Conservation (phyloP, 2,797 vertebrate species). For the Labeo calbasu region DNA sequence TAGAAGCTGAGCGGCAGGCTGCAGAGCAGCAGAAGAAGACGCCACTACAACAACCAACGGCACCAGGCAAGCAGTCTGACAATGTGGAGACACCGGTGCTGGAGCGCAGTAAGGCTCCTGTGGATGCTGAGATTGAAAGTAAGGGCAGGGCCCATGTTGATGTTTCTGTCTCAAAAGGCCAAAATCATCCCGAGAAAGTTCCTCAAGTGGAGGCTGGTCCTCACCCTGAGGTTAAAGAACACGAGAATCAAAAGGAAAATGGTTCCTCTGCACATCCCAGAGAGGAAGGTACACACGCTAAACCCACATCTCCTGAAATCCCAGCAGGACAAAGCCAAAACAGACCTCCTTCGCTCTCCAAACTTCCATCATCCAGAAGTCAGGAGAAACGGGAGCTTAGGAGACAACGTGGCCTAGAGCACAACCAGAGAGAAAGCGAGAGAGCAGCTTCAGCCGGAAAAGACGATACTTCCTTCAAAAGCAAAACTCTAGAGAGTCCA, state of each 20-base stretch:
- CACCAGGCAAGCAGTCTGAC: slow-evolving; percentile 37
- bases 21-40: slow-evolving; percentile 30
- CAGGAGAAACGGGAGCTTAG: slow-evolving; percentile 92
- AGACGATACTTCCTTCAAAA: slow-evolving; percentile 65
- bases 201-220: slow-evolving; percentile 71
- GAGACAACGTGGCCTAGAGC: slow-evolving; percentile 89
- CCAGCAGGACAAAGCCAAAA: slow-evolving; percentile 54
- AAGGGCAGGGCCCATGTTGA: slow-evolving; percentile 17
- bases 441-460: slow-evolving; percentile 74
- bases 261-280: slow-evolving; percentile 33
- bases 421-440: slow-evolving; percentile 89
- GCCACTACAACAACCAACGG: slow-evolving; percentile 27
- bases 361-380: slow-evolving; percentile 70
- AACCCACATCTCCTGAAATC: neutral
- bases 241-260: slow-evolving; percentile 24
- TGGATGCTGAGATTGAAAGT: slow-evolving; percentile 57
- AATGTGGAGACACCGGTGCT: slow-evolving; percentile 21
- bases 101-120: neutral
- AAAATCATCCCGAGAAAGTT: slow-evolving; percentile 55
- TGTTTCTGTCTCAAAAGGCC: neutral
- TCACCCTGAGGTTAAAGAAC: slow-evolving; percentile 57
- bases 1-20: slow-evolving; percentile 33
- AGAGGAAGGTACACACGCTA: slow-evolving; percentile 29
- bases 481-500: slow-evolving; percentile 66
- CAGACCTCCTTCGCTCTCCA: slow-evolving; percentile 16